Base-by-base conservation (phyloP, 2,888 invertebrate genomes). In the Apantesis nais region DNA sequence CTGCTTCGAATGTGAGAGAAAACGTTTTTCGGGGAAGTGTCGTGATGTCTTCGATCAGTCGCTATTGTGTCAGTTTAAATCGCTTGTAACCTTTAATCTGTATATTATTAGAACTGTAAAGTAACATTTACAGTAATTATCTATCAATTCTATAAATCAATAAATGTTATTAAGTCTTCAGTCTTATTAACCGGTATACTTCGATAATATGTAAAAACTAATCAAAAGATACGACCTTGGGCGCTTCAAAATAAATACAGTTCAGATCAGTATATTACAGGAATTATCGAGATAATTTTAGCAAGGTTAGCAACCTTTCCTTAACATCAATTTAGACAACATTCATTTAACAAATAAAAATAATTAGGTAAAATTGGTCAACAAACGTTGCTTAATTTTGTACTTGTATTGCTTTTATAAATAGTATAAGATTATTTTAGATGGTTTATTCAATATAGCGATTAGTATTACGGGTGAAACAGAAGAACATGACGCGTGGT, bases 1-100 rank as follows among this genome's bases (percentile, higher is more conserved):
- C 90, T 86, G 86, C 81, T 88, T 92, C 88, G 89, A 90, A 92
- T 91, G 87, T 87, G 88, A 88, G 89, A 87, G 90, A 90, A 92
- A 90, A 89, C 87, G 82, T 82, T 89, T 87, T 94, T 93, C 93
- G 87, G 82, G 84, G 93, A 93, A 93, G 85, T 86, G 86, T 87
- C 86, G 70, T 74, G 73, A 79, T 81, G 81, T 81, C 80, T 88
- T 93, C 93, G 87, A 90, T 93, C 90, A 88, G 84, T 78, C 75
- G 80, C 83, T 88, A 88, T 90, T 89, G 88, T 90, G 90, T 89
- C 87, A 87, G 74, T 78, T 82, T 19, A 41, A 19, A 29, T 58
- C 25, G 25, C 4, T 66, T 19, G 44, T 58, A n/a, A 58, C 58
- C 16, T 58, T 29, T 29, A 29, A 14, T 58, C 55, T 29, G 11